Conservation (phyloP, 2,888 invertebrate genomes). For the Taphrorychus bicolor region DNA sequence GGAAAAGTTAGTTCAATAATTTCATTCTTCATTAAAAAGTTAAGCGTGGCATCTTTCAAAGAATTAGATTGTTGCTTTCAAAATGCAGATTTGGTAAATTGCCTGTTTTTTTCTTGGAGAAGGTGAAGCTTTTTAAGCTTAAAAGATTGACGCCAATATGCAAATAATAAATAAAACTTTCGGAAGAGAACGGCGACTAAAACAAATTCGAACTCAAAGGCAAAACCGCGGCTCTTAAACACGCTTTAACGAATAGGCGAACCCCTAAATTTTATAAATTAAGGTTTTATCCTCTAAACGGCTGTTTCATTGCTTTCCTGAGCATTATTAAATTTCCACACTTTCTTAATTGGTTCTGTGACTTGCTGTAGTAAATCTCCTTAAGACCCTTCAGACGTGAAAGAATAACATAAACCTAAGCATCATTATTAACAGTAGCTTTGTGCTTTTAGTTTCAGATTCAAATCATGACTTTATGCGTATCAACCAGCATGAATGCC, state of each 20-base stretch:
- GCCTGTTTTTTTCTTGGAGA: neutral
- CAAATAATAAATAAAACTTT: constrained; percentile 7
- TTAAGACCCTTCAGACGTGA: neutral
- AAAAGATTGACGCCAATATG: neutral
- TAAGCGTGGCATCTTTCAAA: neutral
- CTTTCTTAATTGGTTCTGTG: neutral
- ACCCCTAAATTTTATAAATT: constrained; percentile 3
- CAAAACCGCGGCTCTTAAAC: constrained; percentile 6
- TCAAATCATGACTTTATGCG: constrained; percentile 73
- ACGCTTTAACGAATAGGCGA: constrained; percentile 6
- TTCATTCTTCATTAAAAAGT: constrained; percentile 25
- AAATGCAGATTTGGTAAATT: neutral
- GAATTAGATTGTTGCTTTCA: neutral
- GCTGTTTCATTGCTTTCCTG: neutral
- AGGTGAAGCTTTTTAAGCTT: neutral
- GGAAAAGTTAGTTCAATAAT: constrained; percentile 13
- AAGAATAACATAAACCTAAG: neutral
- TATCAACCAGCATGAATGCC: constrained; percentile 73
- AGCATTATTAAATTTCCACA: neutral
- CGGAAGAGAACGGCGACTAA: neutral
- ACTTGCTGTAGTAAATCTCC: neutral
- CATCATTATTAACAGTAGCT: neutral
- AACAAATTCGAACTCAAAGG: neutral
- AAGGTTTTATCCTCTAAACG: neutral
- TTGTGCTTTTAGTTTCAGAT: constrained; percentile 58